Evolutionary conservation across 2,797 vertebrate species (phyloP), one percentile per base, ranked within the genome.

Genomic region (Amblyraja radiata): DNA sequence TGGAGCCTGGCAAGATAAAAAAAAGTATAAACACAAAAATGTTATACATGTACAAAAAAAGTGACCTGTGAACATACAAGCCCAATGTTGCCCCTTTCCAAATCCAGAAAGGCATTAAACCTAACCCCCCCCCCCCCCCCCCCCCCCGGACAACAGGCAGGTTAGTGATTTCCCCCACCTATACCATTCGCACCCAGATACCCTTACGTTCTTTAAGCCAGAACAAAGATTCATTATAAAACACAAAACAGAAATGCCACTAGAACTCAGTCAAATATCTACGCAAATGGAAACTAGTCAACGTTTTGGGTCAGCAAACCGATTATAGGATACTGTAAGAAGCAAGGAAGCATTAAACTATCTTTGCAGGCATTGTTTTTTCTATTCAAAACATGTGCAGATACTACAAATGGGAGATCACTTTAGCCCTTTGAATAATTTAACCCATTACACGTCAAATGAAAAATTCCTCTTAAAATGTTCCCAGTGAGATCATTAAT

Each of bases 1-100:
- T 78, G 99, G 99, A 96, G 99, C 99, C 99, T 99, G 94, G 21
- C n/a, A 39, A 68, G 88, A 63, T 18, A 90, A 90, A 74, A 39
- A 46, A 46, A 54, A 90, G 11, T 28, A 88, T 84, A n/a, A 88
- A 88, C 65, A 61, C 83, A 28, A 84, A 28, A 84, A 0, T 32
- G 6, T 63, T 68, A 36, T 74, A 23, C 0, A n/a, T 61, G 81
- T 25, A 84, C 11, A 18, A 6, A 65, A 65, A 16, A 68, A 8
- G 16, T 1, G 28, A 86, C 14, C 1, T 21, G 28, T 68, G 21
- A 88, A 88, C n/a, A 36, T 21, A 21, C 1, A 68, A 88, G 1
- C 14, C 18, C 32, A 32, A 14, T 68, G n/a, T 46, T 36, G n/a
- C 6, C 16, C 14, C 21, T 61, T 25, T 28, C 28, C 54, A 21